A percentile compares a stretch with the other conserved stretches of the same genome.
phyloP scores from a whole-genome alignment of 92 coral and sea anemone genomes.

The Zoanthus solanderi region DNA sequence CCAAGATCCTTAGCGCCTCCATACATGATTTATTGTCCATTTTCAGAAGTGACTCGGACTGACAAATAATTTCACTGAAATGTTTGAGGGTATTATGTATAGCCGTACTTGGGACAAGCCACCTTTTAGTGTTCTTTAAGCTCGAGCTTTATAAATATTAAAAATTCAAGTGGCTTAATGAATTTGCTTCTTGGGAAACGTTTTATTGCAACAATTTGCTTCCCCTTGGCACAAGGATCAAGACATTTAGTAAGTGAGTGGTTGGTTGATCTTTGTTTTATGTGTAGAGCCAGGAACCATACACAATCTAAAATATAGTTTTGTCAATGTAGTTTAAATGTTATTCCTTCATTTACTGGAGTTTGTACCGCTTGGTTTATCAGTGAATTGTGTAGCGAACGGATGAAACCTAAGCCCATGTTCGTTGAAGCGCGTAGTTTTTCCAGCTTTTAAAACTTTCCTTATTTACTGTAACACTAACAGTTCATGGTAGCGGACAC shows the following conservation, averaged over 20 bases:
- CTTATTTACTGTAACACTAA: slow-evolving; percentile 26
- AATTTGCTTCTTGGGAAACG: neutral
- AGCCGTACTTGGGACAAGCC: neutral
- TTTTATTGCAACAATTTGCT: neutral
- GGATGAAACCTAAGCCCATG: neutral
- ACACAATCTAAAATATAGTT: neutral
- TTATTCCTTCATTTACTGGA: neutral
- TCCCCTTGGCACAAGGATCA: slow-evolving; percentile 10
- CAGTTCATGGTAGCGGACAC: neutral
- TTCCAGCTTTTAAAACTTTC: neutral
- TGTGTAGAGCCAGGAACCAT: neutral
- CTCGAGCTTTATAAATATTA: neutral
- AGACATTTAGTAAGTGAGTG: slow-evolving; percentile 36
- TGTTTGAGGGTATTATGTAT: neutral
- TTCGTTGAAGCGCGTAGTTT: slow-evolving; percentile 24
- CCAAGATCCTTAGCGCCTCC: slow-evolving; percentile 30
- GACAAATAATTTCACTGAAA: neutral
- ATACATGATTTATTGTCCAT: slow-evolving; percentile 48
- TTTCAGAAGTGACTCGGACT: slow-evolving; percentile 28
- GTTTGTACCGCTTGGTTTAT: neutral
- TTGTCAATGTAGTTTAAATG: neutral
- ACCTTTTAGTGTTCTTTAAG: neutral
- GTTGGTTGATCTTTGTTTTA: neutral
- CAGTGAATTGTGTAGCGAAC: neutral
- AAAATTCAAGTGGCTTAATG: neutral